Evolutionary conservation across 2,113 vertebrate species (phyloP).

Genomic region (Ranitomeya imitator): DNA sequence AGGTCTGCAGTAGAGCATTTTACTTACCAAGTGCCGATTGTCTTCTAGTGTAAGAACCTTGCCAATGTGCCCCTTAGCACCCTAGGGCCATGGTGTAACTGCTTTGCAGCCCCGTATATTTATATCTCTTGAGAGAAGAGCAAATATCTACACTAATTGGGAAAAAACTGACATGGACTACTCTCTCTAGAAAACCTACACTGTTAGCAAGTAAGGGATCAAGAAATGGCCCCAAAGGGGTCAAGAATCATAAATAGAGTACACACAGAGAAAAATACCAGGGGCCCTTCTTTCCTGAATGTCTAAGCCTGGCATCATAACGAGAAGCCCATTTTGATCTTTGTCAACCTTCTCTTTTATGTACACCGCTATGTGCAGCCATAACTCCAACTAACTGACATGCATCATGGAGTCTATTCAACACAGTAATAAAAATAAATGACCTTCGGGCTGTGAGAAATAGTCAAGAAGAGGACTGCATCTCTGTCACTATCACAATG

Average conservation of each 20-base stretch:
- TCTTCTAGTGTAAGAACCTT: too few relatives aligned
- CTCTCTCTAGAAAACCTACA: background rate
- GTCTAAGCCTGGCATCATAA: background rate
- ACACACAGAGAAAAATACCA: background rate
- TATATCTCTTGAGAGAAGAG: background rate
- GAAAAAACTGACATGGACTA: background rate
- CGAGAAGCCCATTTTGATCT: background rate
- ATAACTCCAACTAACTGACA: background rate
- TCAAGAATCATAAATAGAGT: background rate
- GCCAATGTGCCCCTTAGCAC: too few relatives aligned
- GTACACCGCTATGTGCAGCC: background rate
- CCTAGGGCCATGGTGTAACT: too few relatives aligned
- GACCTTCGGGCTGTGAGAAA: background rate
- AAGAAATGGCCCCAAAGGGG: background rate
- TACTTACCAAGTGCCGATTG: too few relatives aligned
- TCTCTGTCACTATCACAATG: background rate
- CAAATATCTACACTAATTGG: too few relatives aligned
- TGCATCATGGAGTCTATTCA: background rate
- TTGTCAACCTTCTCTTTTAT: background rate
- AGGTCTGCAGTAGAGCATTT: too few relatives aligned
- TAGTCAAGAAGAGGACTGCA: background rate
- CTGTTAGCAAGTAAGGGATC: background rate
- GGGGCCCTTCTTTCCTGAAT: background rate
- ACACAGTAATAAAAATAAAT: background rate
- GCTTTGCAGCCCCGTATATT: too few relatives aligned